phyloP scores from a whole-genome alignment of 2,113 vertebrate genomes.

The Raja brachyura region DNA sequence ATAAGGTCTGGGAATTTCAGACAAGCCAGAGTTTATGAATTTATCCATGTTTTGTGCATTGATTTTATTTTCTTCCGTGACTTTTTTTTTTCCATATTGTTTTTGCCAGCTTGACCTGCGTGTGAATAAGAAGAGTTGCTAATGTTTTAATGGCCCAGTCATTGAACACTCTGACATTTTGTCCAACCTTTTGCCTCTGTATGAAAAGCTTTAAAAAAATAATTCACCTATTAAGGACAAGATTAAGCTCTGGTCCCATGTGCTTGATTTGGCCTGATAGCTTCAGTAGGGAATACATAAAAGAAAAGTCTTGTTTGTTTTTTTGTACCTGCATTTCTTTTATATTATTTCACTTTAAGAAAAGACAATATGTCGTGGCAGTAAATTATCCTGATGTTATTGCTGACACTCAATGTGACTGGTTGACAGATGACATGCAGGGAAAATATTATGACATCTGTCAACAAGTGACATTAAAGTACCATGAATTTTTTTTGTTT shows the following conservation, averaged over 20 bases:
- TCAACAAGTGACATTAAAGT: slow-evolving; percentile 32
- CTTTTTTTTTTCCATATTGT: neutral
- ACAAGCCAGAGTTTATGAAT: neutral
- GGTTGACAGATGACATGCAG: slow-evolving; percentile 16
- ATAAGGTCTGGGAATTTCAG: neutral
- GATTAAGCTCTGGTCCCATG: neutral
- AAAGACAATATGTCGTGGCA: slow-evolving; percentile 15
- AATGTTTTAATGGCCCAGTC: neutral
- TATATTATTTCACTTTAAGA: slow-evolving; percentile 14
- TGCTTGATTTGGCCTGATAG: neutral
- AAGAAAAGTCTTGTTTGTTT: neutral
- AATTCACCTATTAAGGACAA: slow-evolving; percentile 6
- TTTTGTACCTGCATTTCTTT: neutral
- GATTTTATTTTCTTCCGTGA: neutral
- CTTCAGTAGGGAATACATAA: neutral
- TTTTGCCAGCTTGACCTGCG: neutral
- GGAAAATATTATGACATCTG: slow-evolving; percentile 35
- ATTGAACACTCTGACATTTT: neutral
- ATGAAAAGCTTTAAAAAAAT: slow-evolving; percentile 11
- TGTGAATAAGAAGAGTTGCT: neutral
- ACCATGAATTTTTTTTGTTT: slow-evolving; percentile 10
- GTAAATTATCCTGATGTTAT: slow-evolving; percentile 35
- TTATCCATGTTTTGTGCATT: neutral
- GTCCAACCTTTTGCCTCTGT: neutral
- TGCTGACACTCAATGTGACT: slow-evolving; percentile 32